These are phyloP conservation scores for Bugula neritina DNA, from an alignment of 2,888 invertebrate genomes.

Conservation along the genomic window DNA sequence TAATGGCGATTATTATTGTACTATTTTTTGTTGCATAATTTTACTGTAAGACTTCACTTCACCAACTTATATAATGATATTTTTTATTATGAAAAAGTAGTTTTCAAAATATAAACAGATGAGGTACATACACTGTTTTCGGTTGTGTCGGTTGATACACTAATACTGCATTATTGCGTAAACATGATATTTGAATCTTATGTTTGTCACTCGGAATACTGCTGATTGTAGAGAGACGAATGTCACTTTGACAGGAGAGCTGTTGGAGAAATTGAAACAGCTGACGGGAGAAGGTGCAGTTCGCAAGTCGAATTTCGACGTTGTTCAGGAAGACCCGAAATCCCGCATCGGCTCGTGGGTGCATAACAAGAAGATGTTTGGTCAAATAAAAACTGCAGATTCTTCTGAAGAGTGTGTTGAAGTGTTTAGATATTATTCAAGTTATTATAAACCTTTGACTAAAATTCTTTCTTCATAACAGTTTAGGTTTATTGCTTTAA, in stretches of 20 bases:
- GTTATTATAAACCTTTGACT: neutral
- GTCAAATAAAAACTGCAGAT: neutral
- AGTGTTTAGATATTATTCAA: neutral
- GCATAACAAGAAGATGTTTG: neutral
- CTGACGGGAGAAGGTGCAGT: neutral
- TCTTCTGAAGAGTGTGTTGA: neutral
- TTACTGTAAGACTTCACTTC: no score
- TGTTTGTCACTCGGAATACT: no score
- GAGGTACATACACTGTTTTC: no score
- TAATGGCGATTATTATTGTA: no score
- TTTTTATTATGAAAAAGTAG: no score
- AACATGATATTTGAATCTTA: no score
- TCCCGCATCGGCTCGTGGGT: neutral
- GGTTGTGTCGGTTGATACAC: no score
- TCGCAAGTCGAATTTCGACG: neutral
- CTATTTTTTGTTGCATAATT: no score
- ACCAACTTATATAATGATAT: no score
- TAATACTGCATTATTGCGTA: no score
- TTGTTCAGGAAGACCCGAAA: constrained; percentile 4
- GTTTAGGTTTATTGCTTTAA: no score
- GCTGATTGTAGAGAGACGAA: neutral
- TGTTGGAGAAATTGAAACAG: neutral
- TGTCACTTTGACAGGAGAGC: neutral
- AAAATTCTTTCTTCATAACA: neutral
- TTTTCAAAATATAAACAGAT: no score